A percentile compares a stretch with the other conserved stretches of the same genome.
These are phyloP conservation scores for Lapara coniferarum DNA, from an alignment of 2,888 invertebrate genomes.

Conservation along the genomic window DNA sequence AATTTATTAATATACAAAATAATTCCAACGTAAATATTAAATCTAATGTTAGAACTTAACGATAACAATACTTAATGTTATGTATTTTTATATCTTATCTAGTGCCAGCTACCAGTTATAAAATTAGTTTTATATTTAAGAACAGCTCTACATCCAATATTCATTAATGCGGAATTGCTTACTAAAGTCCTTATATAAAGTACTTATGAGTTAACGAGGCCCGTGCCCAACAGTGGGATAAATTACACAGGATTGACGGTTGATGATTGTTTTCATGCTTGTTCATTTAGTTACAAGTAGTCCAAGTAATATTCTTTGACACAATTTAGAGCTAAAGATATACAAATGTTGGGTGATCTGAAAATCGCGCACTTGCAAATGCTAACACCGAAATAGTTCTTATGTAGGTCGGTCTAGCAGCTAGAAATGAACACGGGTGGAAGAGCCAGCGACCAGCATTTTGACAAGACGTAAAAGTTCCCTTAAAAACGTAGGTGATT, in stretches of 20 bases:
- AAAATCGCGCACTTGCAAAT: constrained; percentile 27
- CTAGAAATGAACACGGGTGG: constrained; percentile 16
- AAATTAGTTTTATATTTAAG: too few species aligned
- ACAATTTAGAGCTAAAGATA: neutral
- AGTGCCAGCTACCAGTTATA: too few species aligned
- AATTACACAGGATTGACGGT: too few species aligned
- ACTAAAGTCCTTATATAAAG: too few species aligned
- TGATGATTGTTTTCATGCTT: too few species aligned
- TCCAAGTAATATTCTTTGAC: neutral
- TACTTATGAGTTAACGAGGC: too few species aligned
- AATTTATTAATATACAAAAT: neutral
- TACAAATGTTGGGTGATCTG: constrained; percentile 22
- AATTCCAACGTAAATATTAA: neutral
- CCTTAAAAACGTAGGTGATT: too few species aligned
- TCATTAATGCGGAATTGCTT: too few species aligned
- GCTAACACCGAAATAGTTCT: constrained; percentile 27
- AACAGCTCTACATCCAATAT: too few species aligned
- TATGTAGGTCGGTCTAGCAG: constrained; percentile 27
- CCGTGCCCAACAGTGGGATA: too few species aligned
- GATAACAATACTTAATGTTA: neutral
- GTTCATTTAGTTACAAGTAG: too few species aligned
- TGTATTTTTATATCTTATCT: neutral
- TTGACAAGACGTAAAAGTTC: too few species aligned
- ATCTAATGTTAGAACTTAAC: neutral
- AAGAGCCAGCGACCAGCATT: neutral